Evolutionary conservation across 2,888 invertebrate species (phyloP).

Genomic region (Drosophila fulvimacula): DNA sequence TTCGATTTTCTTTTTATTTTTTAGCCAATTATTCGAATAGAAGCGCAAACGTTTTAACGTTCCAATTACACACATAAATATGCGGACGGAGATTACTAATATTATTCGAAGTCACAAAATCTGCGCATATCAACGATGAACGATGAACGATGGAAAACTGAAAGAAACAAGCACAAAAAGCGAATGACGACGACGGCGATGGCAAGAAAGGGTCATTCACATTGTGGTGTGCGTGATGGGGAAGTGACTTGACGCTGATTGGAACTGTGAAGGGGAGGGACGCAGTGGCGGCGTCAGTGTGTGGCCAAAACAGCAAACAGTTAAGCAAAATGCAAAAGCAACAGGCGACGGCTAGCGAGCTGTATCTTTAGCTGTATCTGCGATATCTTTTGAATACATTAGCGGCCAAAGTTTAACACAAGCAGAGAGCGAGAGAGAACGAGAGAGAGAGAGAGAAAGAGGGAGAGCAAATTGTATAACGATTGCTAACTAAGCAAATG

Average conservation of each 20-base stretch:
- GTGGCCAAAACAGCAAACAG: slow-evolving; percentile 29
- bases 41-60: slow-evolving; percentile 13
- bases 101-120: slow-evolving; percentile 43
- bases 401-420: slow-evolving; percentile 26
- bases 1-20: neutral
- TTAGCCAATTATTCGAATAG: slow-evolving; percentile 3
- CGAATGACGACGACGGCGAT: slow-evolving; percentile 5
- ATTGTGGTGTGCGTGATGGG: slow-evolving; percentile 40
- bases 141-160: neutral
- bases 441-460: slow-evolving; percentile 3
- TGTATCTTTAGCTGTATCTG: slow-evolving; percentile 44
- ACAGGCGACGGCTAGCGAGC: slow-evolving; percentile 29
- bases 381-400: slow-evolving; percentile 53
- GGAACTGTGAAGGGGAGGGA: neutral
- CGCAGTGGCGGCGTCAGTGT: neutral
- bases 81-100: slow-evolving; percentile 16
- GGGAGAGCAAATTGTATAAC: slow-evolving; percentile 51
- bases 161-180: slow-evolving; percentile 23
- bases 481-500: slow-evolving; percentile 52
- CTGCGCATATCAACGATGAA: slow-evolving; percentile 22
- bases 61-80: slow-evolving; percentile 6
- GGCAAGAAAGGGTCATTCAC: slow-evolving; percentile 67
- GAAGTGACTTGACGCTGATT: slow-evolving; percentile 5
- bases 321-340: slow-evolving; percentile 31
- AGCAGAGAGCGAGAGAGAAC: neutral